These are phyloP conservation scores for Chaetura pelagica DNA, from an alignment of 2,113 vertebrate species.

Conservation along the genomic window DNA sequence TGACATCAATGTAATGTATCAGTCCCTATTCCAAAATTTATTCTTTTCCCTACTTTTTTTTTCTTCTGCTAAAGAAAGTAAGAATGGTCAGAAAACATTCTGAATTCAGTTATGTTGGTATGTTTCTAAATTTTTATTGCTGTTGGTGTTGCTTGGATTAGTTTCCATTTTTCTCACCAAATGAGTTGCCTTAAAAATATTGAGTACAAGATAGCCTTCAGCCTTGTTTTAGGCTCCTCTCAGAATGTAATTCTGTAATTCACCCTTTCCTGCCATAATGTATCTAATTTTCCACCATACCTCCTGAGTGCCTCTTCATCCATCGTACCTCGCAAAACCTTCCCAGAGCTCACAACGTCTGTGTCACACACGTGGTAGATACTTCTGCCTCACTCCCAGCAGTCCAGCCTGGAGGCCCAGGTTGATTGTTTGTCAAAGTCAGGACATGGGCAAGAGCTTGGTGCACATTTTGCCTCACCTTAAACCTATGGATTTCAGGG, in stretches of 20 bases:
- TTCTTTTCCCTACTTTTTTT: not conserved
- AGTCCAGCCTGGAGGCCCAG: not conserved
- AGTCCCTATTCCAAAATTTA: not conserved
- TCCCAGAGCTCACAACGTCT: not conserved
- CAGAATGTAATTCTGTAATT: not conserved
- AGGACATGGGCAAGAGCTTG: not conserved
- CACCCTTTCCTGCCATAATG: not conserved
- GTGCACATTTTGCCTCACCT: not conserved
- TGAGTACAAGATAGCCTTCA: not conserved
- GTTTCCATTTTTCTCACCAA: not conserved
- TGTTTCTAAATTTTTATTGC: not conserved
- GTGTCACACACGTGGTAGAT: rapidly evolving
- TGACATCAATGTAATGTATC: not conserved
- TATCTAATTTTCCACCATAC: not conserved
- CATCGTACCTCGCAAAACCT: rapidly evolving
- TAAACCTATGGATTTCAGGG: not conserved
- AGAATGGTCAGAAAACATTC: not conserved
- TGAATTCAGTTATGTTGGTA: not conserved
- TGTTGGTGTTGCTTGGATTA: not conserved
- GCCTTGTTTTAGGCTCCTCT: not conserved
- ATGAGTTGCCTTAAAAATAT: not conserved
- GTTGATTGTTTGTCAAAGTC: not conserved
- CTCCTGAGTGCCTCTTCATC: not conserved
- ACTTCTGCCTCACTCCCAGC: not conserved
- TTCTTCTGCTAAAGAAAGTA: not conserved